A percentile compares a stretch with the other conserved stretches of the same genome.
Conservation (phyloP, 2,797 vertebrate genomes). For the Astyanax mexicanus region DNA sequence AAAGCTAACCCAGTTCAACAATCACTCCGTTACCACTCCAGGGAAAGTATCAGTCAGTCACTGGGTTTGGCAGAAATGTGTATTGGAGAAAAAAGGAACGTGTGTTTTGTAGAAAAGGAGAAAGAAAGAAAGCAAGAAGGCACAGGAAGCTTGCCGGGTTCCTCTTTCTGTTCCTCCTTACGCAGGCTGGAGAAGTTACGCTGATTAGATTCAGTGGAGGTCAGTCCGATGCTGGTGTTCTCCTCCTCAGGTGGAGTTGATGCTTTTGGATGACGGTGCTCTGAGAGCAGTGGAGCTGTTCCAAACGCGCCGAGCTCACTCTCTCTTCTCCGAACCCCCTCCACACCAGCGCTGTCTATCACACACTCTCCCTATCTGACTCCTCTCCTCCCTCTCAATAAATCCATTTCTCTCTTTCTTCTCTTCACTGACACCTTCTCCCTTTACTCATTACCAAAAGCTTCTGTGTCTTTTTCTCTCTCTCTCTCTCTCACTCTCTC, state of each 20-base stretch:
- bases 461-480: background rate
- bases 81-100: no score
- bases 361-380: slow-evolving; percentile 18
- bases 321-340: slow-evolving; percentile 12
- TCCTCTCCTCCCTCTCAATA: slow-evolving; percentile 57
- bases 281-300: slow-evolving; percentile 1
- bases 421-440: slow-evolving; percentile 23
- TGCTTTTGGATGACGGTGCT: slow-evolving; percentile 30
- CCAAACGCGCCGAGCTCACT: background rate
- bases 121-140: slow-evolving; percentile 39
- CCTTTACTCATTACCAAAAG: slow-evolving; percentile 33
- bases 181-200: slow-evolving; percentile 45
- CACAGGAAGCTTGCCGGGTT: slow-evolving; percentile 33
- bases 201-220: slow-evolving; percentile 8
- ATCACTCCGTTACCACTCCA: slow-evolving; percentile 83
- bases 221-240: background rate
- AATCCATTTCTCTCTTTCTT: slow-evolving; percentile 26
- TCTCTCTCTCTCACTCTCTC: slow-evolving; percentile 46
- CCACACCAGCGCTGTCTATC: slow-evolving; percentile 39
- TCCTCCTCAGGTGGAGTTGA: background rate
- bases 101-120: background rate
- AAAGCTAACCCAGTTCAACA: slow-evolving; percentile 61
- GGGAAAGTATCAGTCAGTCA: background rate
- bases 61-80: slow-evolving; percentile 14
- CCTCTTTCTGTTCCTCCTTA: slow-evolving; percentile 31